Evolutionary conservation across 2,888 invertebrate genomes (phyloP).

Genomic region (Scaptomyza polygonia): DNA sequence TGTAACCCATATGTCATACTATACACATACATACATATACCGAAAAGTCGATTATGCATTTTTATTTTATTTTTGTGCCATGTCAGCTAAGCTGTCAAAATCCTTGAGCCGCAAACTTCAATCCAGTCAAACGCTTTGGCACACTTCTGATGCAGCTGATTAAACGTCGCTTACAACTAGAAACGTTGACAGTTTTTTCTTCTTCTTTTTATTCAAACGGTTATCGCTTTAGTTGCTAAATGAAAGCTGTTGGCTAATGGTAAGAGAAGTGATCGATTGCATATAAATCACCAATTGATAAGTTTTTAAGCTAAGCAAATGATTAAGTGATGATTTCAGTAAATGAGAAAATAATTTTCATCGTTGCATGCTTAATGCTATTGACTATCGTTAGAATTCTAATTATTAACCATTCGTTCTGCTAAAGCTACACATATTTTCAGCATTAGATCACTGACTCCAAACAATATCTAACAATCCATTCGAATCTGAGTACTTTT

Average conservation of each 20-base stretch:
- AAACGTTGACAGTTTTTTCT: constrained; percentile 63
- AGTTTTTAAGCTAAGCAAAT: neutral
- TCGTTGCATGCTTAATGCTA: no score
- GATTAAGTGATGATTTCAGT: neutral
- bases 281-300: constrained; percentile 16
- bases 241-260: constrained; percentile 43
- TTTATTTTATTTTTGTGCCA: constrained; percentile 27
- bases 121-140: constrained; percentile 39
- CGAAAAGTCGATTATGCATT: neutral
- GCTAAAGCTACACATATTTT: neutral
- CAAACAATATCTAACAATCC: neutral
- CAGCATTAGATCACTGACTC: neutral
- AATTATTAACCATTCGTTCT: neutral
- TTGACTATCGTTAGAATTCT: no score
- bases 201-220: constrained; percentile 5
- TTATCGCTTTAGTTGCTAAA: constrained; percentile 12
- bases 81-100: constrained; percentile 60
- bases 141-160: constrained; percentile 60
- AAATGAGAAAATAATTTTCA: no score
- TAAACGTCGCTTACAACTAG: constrained; percentile 32
- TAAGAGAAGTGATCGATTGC: constrained; percentile 23
- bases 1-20: constrained; percentile 36
- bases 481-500: neutral
- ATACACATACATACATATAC: neutral
- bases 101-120: constrained; percentile 46